Conservation (phyloP, 2,113 vertebrate species). For the Mellivora capensis region DNA sequence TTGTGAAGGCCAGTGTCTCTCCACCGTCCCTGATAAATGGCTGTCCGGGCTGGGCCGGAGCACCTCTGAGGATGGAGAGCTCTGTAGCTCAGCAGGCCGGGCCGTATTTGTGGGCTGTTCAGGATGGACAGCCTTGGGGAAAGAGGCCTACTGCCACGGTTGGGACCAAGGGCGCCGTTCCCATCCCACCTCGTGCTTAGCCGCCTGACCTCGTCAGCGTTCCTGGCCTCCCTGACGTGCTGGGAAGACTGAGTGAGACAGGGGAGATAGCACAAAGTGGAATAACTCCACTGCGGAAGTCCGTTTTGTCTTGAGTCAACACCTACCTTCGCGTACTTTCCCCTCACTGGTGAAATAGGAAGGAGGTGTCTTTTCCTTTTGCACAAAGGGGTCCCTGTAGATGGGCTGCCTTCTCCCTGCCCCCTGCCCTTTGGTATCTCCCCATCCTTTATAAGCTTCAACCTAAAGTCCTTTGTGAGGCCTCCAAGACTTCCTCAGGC, state of each 20-base stretch:
- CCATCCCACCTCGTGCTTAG: neutral
- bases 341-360: neutral
- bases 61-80: neutral
- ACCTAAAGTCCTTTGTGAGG: neutral
- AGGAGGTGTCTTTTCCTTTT: neutral
- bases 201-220: neutral
- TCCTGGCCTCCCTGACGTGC: accelerated
- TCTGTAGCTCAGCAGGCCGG: neutral
- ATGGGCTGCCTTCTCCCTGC: neutral
- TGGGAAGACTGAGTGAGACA: neutral
- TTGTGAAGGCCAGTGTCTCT: neutral
- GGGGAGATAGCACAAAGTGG: neutral
- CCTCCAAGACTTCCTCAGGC: no score
- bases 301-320: neutral
- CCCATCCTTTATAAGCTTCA: neutral
- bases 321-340: neutral
- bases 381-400: neutral
- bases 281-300: neutral
- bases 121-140: neutral
- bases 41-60: neutral
- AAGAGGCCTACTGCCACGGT: neutral
- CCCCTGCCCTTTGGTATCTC: neutral
- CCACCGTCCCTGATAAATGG: neutral
- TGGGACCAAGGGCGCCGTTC: accelerated
- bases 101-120: neutral